Evolutionary conservation across 2,797 vertebrate genomes (phyloP).

Genomic region (Manis javanica): DNA sequence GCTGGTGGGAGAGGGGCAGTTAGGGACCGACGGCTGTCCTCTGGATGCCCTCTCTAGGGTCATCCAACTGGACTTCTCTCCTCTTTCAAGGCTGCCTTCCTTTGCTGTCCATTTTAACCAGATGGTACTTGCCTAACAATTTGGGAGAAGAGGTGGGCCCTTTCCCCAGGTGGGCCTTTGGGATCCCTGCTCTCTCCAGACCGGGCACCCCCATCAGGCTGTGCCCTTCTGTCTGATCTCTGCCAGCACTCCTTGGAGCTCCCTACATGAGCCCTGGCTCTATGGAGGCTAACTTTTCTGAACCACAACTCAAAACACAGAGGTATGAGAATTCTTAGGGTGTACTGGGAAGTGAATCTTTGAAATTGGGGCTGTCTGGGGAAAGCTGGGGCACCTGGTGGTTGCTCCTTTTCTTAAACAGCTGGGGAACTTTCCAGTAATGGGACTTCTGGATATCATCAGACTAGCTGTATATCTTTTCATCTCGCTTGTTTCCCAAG

Average conservation of each 20-base stretch:
- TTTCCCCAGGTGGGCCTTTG: background rate
- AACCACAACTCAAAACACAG: background rate
- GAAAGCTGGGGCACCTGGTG: background rate
- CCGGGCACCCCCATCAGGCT: background rate
- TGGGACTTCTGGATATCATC: background rate
- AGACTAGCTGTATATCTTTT: background rate
- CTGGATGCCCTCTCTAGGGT: background rate
- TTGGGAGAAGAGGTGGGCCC: background rate
- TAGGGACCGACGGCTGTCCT: background rate
- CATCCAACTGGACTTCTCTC: background rate
- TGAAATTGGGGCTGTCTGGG: background rate
- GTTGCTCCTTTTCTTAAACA: background rate
- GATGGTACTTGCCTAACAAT: too few species aligned
- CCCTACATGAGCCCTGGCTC: background rate
- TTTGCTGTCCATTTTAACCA: background rate
- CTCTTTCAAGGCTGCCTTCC: background rate
- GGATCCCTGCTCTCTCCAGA: background rate
- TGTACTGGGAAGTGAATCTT: background rate
- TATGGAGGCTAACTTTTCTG: background rate
- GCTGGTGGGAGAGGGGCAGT: accelerated
- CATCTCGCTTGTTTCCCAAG: background rate
- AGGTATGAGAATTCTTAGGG: background rate
- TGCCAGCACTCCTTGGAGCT: background rate
- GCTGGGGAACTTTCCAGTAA: background rate
- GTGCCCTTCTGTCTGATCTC: background rate